These are phyloP conservation scores for Lophochroa leadbeateri DNA, from an alignment of 2,113 vertebrate species.

Conservation along the genomic window DNA sequence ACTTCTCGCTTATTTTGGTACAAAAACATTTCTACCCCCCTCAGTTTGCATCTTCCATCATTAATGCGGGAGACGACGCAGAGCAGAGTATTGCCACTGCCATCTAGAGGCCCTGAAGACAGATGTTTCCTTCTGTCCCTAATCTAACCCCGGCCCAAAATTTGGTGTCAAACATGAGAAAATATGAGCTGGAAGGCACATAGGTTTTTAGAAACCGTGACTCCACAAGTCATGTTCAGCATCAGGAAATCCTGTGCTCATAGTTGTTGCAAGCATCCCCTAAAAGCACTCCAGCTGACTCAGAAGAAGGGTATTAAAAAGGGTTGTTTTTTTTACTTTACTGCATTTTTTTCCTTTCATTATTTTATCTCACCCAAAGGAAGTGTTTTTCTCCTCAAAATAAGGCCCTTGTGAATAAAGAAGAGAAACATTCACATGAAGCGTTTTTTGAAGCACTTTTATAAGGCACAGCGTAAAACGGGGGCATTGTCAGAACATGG, in stretches of 20 bases:
- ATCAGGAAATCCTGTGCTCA: neutral
- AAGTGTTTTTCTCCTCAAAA: neutral
- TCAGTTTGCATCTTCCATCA: neutral
- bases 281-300: neutral
- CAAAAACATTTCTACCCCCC: neutral
- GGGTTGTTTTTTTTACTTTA: neutral
- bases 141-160: neutral
- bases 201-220: neutral
- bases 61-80: neutral
- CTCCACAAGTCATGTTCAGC: neutral
- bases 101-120: slow-evolving; percentile 61
- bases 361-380: slow-evolving; percentile 15
- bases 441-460: neutral
- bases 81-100: slow-evolving; percentile 37
- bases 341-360: neutral
- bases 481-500: neutral
- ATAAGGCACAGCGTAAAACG: neutral
- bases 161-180: neutral
- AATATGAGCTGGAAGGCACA: neutral
- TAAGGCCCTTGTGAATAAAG: neutral
- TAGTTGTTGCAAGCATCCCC: neutral
- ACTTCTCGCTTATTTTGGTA: neutral
- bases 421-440: neutral
- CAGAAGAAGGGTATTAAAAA: neutral
- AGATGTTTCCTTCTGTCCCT: neutral